A percentile compares a stretch with the other conserved stretches of the same genome.
phyloP scores from a whole-genome alignment of 30 jellyfish, hydroid and myxozoan species.

The Pseudorhiza aurosa region DNA sequence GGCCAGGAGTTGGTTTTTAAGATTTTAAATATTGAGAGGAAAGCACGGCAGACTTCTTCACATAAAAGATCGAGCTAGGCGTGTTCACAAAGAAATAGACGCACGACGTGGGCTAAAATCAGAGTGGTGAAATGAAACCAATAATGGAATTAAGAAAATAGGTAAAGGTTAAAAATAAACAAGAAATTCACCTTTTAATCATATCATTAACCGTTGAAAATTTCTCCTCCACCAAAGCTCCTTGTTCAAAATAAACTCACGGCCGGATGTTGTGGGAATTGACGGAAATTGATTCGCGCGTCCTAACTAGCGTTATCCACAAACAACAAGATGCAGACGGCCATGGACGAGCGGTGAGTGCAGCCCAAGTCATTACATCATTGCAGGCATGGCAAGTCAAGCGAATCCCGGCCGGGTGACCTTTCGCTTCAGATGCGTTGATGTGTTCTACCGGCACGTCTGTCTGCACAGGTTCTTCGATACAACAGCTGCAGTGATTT shows the following conservation, averaged over 20 bases:
- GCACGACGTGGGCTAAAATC: no score
- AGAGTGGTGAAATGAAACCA: no score
- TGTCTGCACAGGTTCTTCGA: background rate
- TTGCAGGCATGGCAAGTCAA: constrained; percentile 38
- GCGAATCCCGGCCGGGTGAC: constrained; percentile 39
- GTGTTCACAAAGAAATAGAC: no score
- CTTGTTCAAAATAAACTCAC: no score
- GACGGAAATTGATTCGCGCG: constrained; percentile 28
- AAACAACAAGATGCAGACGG: constrained; percentile 43
- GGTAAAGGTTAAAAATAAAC: background rate
- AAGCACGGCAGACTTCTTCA: no score
- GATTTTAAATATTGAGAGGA: no score
- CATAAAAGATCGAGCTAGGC: no score
- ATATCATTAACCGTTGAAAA: background rate
- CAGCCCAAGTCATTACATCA: constrained; percentile 74
- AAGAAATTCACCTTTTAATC: constrained; percentile 7
- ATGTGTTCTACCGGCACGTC: constrained; percentile 10
- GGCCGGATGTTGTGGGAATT: no score
- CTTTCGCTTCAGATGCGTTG: constrained; percentile 55
- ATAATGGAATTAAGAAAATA: background rate
- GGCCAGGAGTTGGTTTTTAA: no score
- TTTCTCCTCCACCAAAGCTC: constrained; percentile 1
- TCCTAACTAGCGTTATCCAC: background rate
- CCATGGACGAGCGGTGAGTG: constrained; percentile 46
- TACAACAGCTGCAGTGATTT: background rate